Base-by-base conservation (phyloP, 1,140 invertebrate species). In the Drosophila orena region DNA sequence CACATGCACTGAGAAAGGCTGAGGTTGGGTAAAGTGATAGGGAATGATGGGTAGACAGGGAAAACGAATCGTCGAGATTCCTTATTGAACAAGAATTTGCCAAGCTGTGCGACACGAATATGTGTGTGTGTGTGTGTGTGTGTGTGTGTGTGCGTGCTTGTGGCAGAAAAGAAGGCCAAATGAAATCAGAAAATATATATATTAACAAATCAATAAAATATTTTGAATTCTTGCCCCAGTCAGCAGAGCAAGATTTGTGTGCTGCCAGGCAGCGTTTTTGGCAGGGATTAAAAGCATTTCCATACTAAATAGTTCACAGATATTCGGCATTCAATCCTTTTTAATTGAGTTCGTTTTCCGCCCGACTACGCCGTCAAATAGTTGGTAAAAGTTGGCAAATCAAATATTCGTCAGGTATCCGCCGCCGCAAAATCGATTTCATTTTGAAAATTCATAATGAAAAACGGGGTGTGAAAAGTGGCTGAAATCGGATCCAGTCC, bases 151-250 rank as follows among this genome's bases (percentile, higher is more conserved):
- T 30, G 14, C 15, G 34, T 4, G 20, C 1, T 8, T 27, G 34
- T 40, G 46, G 1, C 6, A 40, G 35, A 52, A 69, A 42, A 70
- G 69, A 49, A 49, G 43, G 15, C 10, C 52, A 70, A 56, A 71
- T 70, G 43, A 71, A 71, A 71, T 71, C 68, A 57, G 27, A 70
- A 71, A 70, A 71, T 68, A 68, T 65, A 68, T 68, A 71, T 30
- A 10, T 71, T 71, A 70, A 70, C 65, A 71, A 71, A 71, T 71
- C 68, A 71, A 71, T 71, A 71, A 70, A 71, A 71, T 71, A 71
- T 55, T 71, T 71, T 24, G 40, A 47, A 57, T 66, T 47, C 60
- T 24, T 68, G 22, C 11, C 12, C 5, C 46, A 43, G 49, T 53
- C 38, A n/a, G 50, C 49, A 7, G 49, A n/a, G 40, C 27, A 71